Percentiles rank a stretch among this genome's conserved stretches.
phyloP scores from a whole-genome alignment of 1,140 invertebrate species.

The Penaeus indicus region DNA sequence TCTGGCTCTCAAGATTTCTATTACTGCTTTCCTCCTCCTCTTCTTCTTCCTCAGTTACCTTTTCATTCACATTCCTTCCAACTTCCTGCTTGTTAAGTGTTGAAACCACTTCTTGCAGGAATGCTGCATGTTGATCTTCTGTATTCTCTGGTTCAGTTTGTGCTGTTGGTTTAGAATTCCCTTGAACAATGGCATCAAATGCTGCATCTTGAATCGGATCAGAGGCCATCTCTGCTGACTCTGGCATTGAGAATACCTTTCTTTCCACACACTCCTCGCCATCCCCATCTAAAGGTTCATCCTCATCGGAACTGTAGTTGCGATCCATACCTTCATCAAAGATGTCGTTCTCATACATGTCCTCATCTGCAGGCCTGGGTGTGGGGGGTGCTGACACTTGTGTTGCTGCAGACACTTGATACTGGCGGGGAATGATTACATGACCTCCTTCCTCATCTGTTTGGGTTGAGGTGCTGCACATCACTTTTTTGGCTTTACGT shows the following conservation, averaged over 20 bases:
- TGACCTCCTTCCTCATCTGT: slow-evolving; percentile 64
- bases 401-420: slow-evolving; percentile 57
- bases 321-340: slow-evolving; percentile 67
- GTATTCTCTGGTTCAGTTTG: neutral
- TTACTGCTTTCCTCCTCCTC: neutral
- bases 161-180: neutral
- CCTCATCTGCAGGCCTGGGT: slow-evolving; percentile 63
- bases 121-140: slow-evolving; percentile 42
- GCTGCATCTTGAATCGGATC: slow-evolving; percentile 65
- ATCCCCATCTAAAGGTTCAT: slow-evolving; percentile 32
- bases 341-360: slow-evolving; percentile 65
- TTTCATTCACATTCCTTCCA: slow-evolving; percentile 1
- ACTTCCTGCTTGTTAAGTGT: slow-evolving; percentile 36
- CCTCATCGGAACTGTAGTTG: slow-evolving; percentile 66
- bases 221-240: slow-evolving; percentile 53
- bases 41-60: neutral
- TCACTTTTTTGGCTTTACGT: slow-evolving; percentile 46
- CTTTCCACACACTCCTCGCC: neutral
- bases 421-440: slow-evolving; percentile 65
- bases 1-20: neutral
- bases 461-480: slow-evolving; percentile 65
- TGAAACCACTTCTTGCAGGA: slow-evolving; percentile 52
- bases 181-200: slow-evolving; percentile 65
- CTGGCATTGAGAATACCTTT: slow-evolving; percentile 46
- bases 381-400: slow-evolving; percentile 61